Evolutionary conservation across 2,888 invertebrate species (phyloP), one percentile per base, ranked within the genome.

Genomic region (Agonopterix alstromeriana): DNA sequence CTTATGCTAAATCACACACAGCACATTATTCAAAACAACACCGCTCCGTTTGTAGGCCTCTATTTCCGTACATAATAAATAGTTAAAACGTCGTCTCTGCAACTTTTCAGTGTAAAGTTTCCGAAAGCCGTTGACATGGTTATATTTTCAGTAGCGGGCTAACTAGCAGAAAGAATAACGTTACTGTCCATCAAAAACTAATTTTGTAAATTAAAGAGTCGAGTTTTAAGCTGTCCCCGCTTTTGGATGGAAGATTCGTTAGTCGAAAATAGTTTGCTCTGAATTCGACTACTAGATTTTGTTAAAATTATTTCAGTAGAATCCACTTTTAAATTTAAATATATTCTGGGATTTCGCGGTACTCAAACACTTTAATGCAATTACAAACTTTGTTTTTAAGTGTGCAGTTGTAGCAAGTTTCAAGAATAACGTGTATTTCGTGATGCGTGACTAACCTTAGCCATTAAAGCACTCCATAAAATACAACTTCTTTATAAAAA

Each of bases 31-130:
- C 72, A 71, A 75, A 79, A 71, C 61, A 70, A 61, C 63, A 67
- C 57, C 48, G 58, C 56, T 54, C 50, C 50, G 50, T 54, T 57
- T 54, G 46, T 48, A 49, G 54, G 60, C 61, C 10, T 65, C 74
- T 82, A 78, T 80, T 82, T 74, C 64, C 54, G 71, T 71, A 55
- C 50, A 59, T 70, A 76, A 75, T 81, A 74, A 73, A 80, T 79
- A 43, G 51, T 49, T 44, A 49, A 36, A n/a, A 35, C 52, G 55
- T 53, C 54, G 65, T 65, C 75, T 69, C 72, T 70, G 71, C 76
- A 70, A 81, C 73, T 77, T 83, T 81, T 80, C 77, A 78, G 81
- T 80, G 67, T 83, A 74, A 76, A 73, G 77, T 85, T 85, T 76
- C 79, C 53, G 65, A 66, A 73, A 62, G 60, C 52, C 63, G 78